These are phyloP conservation scores for Vanessa cardui DNA, from an alignment of 2,888 invertebrate species.

Conservation along the genomic window DNA sequence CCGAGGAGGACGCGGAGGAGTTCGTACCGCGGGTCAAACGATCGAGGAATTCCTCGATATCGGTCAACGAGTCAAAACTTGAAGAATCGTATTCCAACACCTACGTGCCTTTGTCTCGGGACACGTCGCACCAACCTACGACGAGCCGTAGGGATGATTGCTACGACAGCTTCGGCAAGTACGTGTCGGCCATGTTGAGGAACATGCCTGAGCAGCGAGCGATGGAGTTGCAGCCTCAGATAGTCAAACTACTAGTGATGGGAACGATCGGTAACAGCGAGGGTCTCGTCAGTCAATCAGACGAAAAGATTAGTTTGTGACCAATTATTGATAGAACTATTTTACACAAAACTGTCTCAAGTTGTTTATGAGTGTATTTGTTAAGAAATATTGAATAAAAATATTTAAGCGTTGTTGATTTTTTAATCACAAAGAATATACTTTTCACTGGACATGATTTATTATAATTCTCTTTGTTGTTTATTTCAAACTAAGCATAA, in stretches of 20 bases:
- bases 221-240: conserved; percentile 51
- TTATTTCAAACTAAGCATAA: no score
- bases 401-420: no score
- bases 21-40: not conserved
- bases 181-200: conserved; percentile 54
- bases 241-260: conserved; percentile 31
- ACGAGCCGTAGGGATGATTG: conserved; percentile 43
- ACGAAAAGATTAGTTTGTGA: not conserved
- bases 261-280: conserved; percentile 19
- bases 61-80: not conserved
- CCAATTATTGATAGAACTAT: not conserved
- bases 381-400: no score
- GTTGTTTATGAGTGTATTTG: no score
- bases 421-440: no score
- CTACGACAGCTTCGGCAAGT: conserved; percentile 56
- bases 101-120: not conserved
- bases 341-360: not conserved
- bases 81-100: not conserved
- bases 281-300: conserved; percentile 1
- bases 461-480: no score
- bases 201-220: conserved; percentile 50
- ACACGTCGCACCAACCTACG: conserved; percentile 11
- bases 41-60: not conserved
- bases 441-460: no score
- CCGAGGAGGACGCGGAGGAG: not conserved